Evolutionary conservation across 2,113 vertebrate species (phyloP).

Genomic region (Archocentrus centrarchus): DNA sequence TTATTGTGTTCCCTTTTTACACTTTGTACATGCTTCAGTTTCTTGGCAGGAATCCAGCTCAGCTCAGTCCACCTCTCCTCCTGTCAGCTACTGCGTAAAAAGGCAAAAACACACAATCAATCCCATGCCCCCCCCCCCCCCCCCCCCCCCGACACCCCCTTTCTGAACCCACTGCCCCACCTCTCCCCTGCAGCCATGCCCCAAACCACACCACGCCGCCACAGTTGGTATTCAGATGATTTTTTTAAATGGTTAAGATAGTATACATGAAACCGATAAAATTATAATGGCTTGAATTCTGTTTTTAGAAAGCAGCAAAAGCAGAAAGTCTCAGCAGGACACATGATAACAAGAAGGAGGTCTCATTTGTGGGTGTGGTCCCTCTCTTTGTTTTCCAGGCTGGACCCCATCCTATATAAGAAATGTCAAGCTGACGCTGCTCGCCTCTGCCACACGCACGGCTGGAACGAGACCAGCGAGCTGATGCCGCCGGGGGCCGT

Average conservation of each 20-base stretch:
- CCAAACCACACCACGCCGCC: no score
- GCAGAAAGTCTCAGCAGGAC: not conserved
- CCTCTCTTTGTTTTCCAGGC: slow-evolving; percentile 65
- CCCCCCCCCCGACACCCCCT: no score
- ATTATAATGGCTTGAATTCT: not conserved
- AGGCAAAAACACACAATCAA: no score
- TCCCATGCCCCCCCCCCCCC: no score
- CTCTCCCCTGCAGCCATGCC: no score
- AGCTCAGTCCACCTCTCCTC: no score
- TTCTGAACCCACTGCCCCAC: no score
- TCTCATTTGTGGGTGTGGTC: not conserved
- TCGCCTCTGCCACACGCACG: slow-evolving; percentile 92
- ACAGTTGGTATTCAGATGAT: not conserved
- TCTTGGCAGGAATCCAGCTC: no score
- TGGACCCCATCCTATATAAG: slow-evolving; percentile 93
- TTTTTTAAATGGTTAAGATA: not conserved
- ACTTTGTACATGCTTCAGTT: no score
- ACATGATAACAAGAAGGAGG: not conserved
- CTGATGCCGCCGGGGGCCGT: slow-evolving; percentile 92
- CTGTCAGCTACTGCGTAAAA: no score
- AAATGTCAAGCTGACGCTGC: slow-evolving; percentile 97
- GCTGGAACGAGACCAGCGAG: slow-evolving; percentile 97
- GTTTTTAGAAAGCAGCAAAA: no score
- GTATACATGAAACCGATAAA: not conserved
- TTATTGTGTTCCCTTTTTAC: no score